A percentile compares a stretch with the other conserved stretches of the same genome.
These are phyloP conservation scores for Poecilia wingei DNA, from an alignment of 2,797 vertebrate genomes.

Conservation along the genomic window DNA sequence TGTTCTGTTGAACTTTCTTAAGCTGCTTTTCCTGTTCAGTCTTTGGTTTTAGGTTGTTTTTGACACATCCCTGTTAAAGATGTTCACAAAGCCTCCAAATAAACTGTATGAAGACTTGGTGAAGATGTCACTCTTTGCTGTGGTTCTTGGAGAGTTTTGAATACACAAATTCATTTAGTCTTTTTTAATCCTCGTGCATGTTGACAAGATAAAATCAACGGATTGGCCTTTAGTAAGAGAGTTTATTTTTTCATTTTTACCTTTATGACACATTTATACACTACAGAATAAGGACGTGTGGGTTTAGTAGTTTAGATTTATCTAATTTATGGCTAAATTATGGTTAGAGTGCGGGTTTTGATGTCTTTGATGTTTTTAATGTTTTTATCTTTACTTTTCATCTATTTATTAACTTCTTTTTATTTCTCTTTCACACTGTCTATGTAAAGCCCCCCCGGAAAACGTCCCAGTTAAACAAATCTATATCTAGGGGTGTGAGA, in stretches of 20 bases:
- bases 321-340: too few species aligned
- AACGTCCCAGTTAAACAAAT: too few species aligned
- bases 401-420: too few species aligned
- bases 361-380: too few species aligned
- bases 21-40: background rate
- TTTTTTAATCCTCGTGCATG: background rate
- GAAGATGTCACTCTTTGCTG: background rate
- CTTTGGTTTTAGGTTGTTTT: background rate
- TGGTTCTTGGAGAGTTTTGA: background rate
- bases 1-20: background rate
- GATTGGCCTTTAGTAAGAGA: background rate
- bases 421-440: too few species aligned
- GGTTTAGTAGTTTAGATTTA: background rate
- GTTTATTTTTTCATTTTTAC: background rate
- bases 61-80: background rate
- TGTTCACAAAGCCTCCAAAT: background rate
- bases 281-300: background rate
- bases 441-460: too few species aligned
- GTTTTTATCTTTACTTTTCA: too few species aligned
- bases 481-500: too few species aligned
- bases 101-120: background rate
- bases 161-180: background rate
- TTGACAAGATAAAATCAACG: background rate
- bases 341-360: too few species aligned
- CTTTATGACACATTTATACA: background rate